Conservation (phyloP, 2,113 vertebrate genomes). For the Festucalex cinctus region DNA sequence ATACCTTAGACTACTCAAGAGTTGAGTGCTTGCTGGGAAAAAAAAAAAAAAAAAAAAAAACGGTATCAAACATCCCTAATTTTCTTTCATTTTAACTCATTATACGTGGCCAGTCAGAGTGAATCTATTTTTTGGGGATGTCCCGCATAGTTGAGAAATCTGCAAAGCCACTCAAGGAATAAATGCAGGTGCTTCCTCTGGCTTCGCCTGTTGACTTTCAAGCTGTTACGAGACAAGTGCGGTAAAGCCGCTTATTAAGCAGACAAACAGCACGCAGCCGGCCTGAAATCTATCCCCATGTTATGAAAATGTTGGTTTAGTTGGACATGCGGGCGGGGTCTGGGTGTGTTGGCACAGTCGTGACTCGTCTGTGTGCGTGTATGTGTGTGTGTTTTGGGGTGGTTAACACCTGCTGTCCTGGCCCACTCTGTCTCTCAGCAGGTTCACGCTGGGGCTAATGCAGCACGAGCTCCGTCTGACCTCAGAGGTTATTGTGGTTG, state of each 20-base stretch:
- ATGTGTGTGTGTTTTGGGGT: conserved; percentile 51
- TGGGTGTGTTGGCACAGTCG: conserved; percentile 29
- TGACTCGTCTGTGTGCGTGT: conserved; percentile 39
- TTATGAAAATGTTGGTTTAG: conserved; percentile 44
- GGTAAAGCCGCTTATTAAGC: conserved; percentile 33
- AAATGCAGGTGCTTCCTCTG: conserved; percentile 22
- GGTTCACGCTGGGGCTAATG: conserved; percentile 63
- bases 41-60: too few relatives aligned
- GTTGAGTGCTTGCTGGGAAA: too few relatives aligned
- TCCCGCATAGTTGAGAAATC: background rate
- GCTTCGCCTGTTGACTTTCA: conserved; percentile 11
- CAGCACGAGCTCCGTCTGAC: conserved; percentile 54
- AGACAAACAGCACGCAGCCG: conserved; percentile 22
- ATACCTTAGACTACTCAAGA: too few relatives aligned
- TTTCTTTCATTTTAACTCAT: too few relatives aligned
- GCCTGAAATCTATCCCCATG: background rate
- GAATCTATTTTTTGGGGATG: too few relatives aligned
- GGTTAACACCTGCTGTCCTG: conserved; percentile 65
- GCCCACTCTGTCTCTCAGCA: conserved; percentile 61
- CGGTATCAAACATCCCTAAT: background rate
- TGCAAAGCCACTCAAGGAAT: background rate
- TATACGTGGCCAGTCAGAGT: too few relatives aligned
- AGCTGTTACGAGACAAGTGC: conserved; percentile 7
- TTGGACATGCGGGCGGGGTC: conserved; percentile 31
- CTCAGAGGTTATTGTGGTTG: conserved; percentile 62